Evolutionary conservation across 1,140 invertebrate genomes (phyloP).

Genomic region (Triops cancriformis): DNA sequence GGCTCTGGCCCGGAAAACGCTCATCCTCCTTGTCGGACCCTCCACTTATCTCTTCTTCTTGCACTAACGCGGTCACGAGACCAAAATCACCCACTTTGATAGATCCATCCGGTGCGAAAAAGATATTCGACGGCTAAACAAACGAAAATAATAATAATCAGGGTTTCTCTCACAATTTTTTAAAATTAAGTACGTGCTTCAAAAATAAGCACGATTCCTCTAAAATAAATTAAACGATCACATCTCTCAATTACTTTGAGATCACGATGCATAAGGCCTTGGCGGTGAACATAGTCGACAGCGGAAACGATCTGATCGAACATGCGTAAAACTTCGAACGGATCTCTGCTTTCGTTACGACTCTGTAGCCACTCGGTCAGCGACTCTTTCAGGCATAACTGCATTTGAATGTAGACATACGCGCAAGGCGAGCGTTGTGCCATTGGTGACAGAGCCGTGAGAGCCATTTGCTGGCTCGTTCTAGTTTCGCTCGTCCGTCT

Average conservation of each 20-base stretch:
- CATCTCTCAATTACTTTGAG: conserved; percentile 57
- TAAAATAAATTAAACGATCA: neutral
- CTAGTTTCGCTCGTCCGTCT: too few species aligned
- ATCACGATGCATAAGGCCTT: conserved; percentile 87
- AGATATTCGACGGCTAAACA: conserved; percentile 85
- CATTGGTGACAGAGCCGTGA: neutral
- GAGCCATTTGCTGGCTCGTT: neutral
- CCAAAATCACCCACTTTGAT: conserved; percentile 97
- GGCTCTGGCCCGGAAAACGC: conserved; percentile 34
- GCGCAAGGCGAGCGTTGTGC: conserved; percentile 33
- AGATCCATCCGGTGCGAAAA: conserved; percentile 78
- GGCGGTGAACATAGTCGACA: conserved; percentile 87
- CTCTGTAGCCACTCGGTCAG: conserved; percentile 77
- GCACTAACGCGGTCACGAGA: conserved; percentile 74
- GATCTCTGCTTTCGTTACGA: conserved; percentile 41
- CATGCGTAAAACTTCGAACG: conserved; percentile 54
- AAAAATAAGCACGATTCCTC: neutral
- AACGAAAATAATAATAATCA: neutral
- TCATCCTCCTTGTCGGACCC: conserved; percentile 16
- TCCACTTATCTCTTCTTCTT: conserved; percentile 45
- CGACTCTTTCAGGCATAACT: conserved; percentile 80
- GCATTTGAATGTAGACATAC: conserved; percentile 95
- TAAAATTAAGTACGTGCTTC: too few species aligned
- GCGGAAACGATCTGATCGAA: conserved; percentile 90
- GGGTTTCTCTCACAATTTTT: neutral